These are phyloP conservation scores for Elephas maximus DNA, from an alignment of 2,113 vertebrate genomes.

Conservation along the genomic window DNA sequence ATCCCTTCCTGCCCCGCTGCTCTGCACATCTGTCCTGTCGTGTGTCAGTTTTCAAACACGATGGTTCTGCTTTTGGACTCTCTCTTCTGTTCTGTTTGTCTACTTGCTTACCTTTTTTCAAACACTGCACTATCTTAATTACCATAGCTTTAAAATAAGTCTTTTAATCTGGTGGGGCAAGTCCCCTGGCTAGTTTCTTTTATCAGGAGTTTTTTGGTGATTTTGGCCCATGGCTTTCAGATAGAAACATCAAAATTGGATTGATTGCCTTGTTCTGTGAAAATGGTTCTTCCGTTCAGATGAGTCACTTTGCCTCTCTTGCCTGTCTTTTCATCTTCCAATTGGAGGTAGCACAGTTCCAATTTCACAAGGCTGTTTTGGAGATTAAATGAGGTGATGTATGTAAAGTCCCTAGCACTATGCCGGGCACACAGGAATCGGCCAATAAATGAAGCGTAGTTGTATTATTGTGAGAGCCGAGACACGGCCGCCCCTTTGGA, in stretches of 20 bases:
- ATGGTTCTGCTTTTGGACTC: background rate
- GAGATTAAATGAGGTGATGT: background rate
- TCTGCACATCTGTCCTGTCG: background rate
- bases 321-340: background rate
- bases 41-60: background rate
- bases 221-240: background rate
- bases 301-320: background rate
- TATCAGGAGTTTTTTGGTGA: background rate
- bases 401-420: background rate
- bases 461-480: background rate
- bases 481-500: rapidly evolving
- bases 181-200: background rate
- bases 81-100: background rate
- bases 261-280: background rate
- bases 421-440: background rate
- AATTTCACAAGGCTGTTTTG: background rate
- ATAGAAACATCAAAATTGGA: background rate
- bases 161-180: background rate
- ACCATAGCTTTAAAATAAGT: background rate
- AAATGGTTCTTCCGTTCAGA: background rate
- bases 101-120: background rate
- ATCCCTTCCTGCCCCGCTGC: background rate
- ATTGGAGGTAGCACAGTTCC: background rate
- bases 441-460: background rate
- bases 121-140: background rate